Evolutionary conservation across 2,113 vertebrate genomes (phyloP).

Genomic region (Calyptommatus sinebrachiatus): DNA sequence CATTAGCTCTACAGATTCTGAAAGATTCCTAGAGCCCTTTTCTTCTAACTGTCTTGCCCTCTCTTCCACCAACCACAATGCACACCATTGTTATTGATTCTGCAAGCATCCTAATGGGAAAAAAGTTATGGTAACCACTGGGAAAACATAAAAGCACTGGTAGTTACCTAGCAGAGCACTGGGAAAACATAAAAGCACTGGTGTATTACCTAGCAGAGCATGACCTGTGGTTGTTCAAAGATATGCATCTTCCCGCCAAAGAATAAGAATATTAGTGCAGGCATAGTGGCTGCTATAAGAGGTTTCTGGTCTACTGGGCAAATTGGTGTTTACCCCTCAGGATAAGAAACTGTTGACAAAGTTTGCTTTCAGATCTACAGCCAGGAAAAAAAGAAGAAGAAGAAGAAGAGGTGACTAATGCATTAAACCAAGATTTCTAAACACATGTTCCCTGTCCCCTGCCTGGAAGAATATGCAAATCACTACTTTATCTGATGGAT

Average conservation of each 20-base stretch:
- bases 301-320: slow-evolving; percentile 26
- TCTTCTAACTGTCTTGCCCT: too few relatives aligned
- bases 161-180: not conserved
- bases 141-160: not conserved
- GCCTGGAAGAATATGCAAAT: slow-evolving; percentile 37
- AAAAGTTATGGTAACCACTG: too few relatives aligned
- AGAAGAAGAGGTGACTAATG: slow-evolving; percentile 46
- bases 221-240: not conserved
- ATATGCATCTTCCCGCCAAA: not conserved
- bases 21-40: too few relatives aligned
- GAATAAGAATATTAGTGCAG: not conserved
- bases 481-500: not conserved
- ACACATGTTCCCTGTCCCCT: slow-evolving; percentile 8
- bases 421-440: slow-evolving; percentile 53
- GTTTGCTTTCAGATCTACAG: slow-evolving; percentile 32
- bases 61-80: too few relatives aligned
- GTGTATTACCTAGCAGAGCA: not conserved
- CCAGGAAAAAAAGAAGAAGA: slow-evolving; percentile 56
- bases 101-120: too few relatives aligned
- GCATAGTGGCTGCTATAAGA: slow-evolving; percentile 11
- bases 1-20: too few relatives aligned
- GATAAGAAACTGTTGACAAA: slow-evolving; percentile 27
- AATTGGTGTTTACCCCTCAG: slow-evolving; percentile 51
- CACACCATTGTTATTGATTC: too few relatives aligned
- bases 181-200: not conserved